These are phyloP conservation scores for Esox lucius DNA, from an alignment of 2,797 vertebrate species.

Conservation along the genomic window DNA sequence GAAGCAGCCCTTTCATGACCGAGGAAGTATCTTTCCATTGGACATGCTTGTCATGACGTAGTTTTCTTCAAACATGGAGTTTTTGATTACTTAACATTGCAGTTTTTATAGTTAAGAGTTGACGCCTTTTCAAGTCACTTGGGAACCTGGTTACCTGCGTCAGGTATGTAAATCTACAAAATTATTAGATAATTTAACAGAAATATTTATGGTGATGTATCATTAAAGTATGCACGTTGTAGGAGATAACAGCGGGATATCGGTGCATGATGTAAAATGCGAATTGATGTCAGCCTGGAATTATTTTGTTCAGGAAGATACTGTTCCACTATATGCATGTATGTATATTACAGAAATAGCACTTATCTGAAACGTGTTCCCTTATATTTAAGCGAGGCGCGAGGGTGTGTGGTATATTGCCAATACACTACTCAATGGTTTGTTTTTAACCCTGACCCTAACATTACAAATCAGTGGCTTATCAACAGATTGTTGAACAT, in stretches of 20 bases:
- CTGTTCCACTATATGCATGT: neutral
- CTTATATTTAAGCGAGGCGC: neutral
- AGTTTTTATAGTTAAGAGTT: constrained; percentile 1
- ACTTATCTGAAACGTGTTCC: neutral
- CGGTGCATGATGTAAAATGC: neutral
- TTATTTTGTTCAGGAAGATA: neutral
- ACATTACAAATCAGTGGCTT: too few species aligned
- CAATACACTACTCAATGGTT: too few species aligned
- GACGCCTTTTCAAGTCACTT: neutral
- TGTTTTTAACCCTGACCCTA: too few species aligned
- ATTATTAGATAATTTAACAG: neutral
- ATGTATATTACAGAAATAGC: neutral
- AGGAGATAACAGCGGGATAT: too few species aligned
- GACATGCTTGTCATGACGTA: neutral
- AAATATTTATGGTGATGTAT: neutral
- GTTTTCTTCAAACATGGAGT: neutral
- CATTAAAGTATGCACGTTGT: neutral
- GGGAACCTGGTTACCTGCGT: neutral
- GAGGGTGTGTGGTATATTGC: too few species aligned
- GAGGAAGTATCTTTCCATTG: constrained; percentile 32
- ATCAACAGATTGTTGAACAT: too few species aligned
- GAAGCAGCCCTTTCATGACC: constrained; percentile 7
- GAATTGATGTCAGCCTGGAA: neutral
- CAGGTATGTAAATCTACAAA: neutral
- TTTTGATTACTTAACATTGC: neutral